Conservation (phyloP, 2,113 vertebrate genomes). For the Emydura subglobosa region DNA sequence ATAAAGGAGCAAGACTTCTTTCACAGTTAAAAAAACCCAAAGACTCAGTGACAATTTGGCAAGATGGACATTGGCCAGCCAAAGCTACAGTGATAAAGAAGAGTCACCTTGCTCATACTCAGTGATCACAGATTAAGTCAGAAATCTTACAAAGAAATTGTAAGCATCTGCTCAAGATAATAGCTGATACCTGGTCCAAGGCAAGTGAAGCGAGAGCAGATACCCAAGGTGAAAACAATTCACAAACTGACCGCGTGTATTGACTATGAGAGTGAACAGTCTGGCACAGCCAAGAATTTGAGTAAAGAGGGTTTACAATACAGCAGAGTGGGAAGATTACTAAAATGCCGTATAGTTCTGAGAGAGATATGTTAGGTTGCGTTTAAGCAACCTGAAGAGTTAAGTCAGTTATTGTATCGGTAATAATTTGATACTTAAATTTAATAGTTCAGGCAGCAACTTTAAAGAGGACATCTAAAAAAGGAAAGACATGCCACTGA, state of each 20-base stretch:
- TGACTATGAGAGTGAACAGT: too few species aligned
- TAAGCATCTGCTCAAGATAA: not conserved
- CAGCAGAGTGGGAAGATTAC: not conserved
- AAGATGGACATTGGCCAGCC: not conserved
- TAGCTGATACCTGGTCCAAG: not conserved
- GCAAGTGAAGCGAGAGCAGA: not conserved
- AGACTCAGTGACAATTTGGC: not conserved
- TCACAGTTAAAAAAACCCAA: too few species aligned
- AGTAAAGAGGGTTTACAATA: not conserved
- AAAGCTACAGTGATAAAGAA: not conserved
- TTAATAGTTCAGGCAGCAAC: too few species aligned
- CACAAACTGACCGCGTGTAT: not conserved
- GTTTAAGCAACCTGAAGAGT: not conserved
- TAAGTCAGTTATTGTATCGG: not conserved
- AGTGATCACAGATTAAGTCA: not conserved
- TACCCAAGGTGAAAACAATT: not conserved
- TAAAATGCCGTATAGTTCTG: not conserved
- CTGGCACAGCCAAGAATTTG: too few species aligned
- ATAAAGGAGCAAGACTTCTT: too few species aligned
- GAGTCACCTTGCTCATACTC: not conserved
- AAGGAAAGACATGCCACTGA: not conserved
- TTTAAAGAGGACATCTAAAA: not conserved
- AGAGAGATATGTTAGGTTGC: not conserved
- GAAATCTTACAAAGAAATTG: not conserved
- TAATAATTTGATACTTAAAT: not conserved